Base-by-base conservation (phyloP, 2,888 invertebrate genomes). In the Apotomis turbidana region DNA sequence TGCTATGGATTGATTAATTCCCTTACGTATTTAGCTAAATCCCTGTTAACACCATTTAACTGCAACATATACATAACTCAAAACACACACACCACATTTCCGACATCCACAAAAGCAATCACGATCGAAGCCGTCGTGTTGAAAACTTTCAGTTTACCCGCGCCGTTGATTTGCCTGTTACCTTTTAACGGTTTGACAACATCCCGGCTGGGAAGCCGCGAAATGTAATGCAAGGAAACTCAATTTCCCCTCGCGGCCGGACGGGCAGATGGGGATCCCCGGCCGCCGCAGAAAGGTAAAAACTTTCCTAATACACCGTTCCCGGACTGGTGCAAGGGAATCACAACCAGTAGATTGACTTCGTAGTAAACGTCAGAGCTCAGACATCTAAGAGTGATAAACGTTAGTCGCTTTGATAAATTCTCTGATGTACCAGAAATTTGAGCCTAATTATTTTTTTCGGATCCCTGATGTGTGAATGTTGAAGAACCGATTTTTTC, bases 201-300 rank as follows among this genome's bases (percentile, higher is more conserved):
- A 70, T 69, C 76, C 79, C 74, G 68, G 74, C 75, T 76, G 70
- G 75, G 74, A 79, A 79, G 75, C 78, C 85, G 79, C 82, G 78
- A 84, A 88, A 87, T 83, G 83, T 84, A 85, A 88, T 84, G 86
- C 83, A 86, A 81, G 81, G 80, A 83, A 86, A 88, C 81, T 82
- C 85, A 87, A 89, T 90, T 88, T 90, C 87, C 87, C 82, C 76
- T 78, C 76, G 76, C 79, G 81, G 77, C 79, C 77, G 79, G 79
- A 80, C 79, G 78, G 74, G 73, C 75, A 73, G 78, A 82, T 80
- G 78, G 76, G 79, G 82, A 82, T 80, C 77, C 76, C 74, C 71
- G 62, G 75, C 78, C 72, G 76, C 81, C 78, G 73, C 79, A 76
- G 75, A 79, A 81, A 85, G 81, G 84, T 81, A 83, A 80, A 85